Conservation (phyloP, 2,888 invertebrate genomes). For the Alloscopus bannaensis region DNA sequence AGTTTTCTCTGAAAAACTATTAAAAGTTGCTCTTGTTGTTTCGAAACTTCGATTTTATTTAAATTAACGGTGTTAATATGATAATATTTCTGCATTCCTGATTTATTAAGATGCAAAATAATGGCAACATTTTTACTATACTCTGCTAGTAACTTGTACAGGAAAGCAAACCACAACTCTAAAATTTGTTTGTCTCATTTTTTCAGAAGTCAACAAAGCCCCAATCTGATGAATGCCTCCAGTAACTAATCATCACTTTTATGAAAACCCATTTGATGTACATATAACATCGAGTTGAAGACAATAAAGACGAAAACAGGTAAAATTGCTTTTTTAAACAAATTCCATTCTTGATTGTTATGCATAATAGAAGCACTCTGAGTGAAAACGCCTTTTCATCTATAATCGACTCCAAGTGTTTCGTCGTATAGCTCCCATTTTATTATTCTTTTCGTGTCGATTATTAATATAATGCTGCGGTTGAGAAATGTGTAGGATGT, state of each 20-base stretch:
- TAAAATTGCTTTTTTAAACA: constrained; percentile 20
- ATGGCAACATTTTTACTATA: too few relatives aligned
- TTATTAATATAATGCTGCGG: constrained; percentile 23
- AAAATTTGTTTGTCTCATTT: too few relatives aligned
- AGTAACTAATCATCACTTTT: constrained; percentile 17
- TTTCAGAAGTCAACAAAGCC: constrained; percentile 17
- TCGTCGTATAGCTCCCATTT: not conserved
- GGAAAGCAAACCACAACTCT: too few relatives aligned
- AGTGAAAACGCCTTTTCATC: not conserved
- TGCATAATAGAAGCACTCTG: not conserved
- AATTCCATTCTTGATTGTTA: not conserved
- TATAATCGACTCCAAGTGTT: not conserved
- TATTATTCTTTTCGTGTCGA: constrained; percentile 7
- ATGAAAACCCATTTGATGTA: not conserved
- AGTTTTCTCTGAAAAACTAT: too few relatives aligned
- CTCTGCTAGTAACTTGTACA: too few relatives aligned
- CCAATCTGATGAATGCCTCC: not conserved
- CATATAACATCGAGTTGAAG: not conserved
- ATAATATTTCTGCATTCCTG: too few relatives aligned
- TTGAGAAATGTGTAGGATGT: constrained; percentile 16
- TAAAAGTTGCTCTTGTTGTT: too few relatives aligned
- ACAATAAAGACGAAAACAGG: not conserved
- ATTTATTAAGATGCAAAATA: too few relatives aligned
- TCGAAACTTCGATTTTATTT: too few relatives aligned
- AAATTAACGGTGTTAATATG: too few relatives aligned